Evolutionary conservation across 2,888 invertebrate genomes (phyloP).

Genomic region (Dryococelus australis): DNA sequence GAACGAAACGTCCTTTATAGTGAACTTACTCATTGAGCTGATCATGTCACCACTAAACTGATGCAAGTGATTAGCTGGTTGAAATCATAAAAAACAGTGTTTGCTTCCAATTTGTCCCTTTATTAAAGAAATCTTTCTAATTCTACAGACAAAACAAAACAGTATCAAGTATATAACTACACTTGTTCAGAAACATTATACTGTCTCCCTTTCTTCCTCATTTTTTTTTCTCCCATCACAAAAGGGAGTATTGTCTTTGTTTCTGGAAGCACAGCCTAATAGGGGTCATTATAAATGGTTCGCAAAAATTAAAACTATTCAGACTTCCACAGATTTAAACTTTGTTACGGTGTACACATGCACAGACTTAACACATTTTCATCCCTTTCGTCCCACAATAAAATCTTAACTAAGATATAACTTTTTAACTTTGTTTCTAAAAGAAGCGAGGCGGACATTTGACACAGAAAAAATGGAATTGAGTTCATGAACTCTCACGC

Average conservation of each 20-base stretch:
- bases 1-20: too few species aligned
- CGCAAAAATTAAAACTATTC: background rate
- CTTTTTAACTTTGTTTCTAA: background rate
- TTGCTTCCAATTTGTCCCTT: background rate
- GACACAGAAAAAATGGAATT: slow-evolving; percentile 12
- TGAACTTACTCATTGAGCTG: background rate
- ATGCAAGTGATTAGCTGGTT: background rate
- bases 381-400: background rate
- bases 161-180: slow-evolving; percentile 16
- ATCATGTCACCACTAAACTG: background rate
- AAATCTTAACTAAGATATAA: background rate
- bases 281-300: background rate
- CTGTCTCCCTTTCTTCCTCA: background rate
- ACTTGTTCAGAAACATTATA: background rate
- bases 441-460: background rate
- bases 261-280: slow-evolving; percentile 16
- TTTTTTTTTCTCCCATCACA: background rate
- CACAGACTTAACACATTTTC: background rate
- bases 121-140: slow-evolving; percentile 12
- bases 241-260: background rate
- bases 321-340: background rate
- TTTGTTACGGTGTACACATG: background rate
- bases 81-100: background rate
- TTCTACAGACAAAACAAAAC: slow-evolving; percentile 16
- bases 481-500: slow-evolving; percentile 9